Conservation (phyloP, 2,113 vertebrate genomes). For the Pogona vitticeps region DNA sequence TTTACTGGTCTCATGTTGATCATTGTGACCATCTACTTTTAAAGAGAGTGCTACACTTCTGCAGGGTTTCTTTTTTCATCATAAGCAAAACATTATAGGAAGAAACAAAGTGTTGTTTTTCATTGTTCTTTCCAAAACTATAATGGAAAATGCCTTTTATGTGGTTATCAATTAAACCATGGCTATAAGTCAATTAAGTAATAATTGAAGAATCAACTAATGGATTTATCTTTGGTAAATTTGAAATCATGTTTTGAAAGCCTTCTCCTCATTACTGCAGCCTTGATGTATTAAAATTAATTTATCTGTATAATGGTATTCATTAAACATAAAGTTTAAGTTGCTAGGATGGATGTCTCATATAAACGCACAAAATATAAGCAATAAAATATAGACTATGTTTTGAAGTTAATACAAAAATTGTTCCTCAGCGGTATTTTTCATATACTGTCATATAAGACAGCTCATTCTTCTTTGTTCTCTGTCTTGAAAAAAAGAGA, state of each 20-base stretch:
- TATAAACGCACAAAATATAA: conserved; percentile 36
- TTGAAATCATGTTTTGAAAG: conserved; percentile 58
- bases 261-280: conserved; percentile 53
- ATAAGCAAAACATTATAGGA: conserved; percentile 29
- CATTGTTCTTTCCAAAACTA: conserved; percentile 55
- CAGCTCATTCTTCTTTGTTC: background rate
- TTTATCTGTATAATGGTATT: conserved; percentile 62
- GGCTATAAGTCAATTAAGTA: conserved; percentile 63
- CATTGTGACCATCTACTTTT: conserved; percentile 23
- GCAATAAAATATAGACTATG: conserved; percentile 28
- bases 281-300: conserved; percentile 63
- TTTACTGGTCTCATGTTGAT: too few species aligned
- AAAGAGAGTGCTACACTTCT: background rate
- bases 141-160: conserved; percentile 55
- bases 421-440: background rate
- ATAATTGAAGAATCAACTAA: conserved; percentile 66
- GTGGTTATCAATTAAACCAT: conserved; percentile 56
- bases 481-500: conserved; percentile 27
- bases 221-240: conserved; percentile 60
- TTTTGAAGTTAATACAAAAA: conserved; percentile 26
- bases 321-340: conserved; percentile 56
- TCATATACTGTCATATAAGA: background rate
- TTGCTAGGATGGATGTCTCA: conserved; percentile 43
- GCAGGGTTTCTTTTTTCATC: conserved; percentile 6
- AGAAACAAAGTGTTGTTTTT: conserved; percentile 34